Evolutionary conservation across 2,888 invertebrate genomes (phyloP), one percentile per base, ranked within the genome.

Genomic region (Lomographa bimaculata): DNA sequence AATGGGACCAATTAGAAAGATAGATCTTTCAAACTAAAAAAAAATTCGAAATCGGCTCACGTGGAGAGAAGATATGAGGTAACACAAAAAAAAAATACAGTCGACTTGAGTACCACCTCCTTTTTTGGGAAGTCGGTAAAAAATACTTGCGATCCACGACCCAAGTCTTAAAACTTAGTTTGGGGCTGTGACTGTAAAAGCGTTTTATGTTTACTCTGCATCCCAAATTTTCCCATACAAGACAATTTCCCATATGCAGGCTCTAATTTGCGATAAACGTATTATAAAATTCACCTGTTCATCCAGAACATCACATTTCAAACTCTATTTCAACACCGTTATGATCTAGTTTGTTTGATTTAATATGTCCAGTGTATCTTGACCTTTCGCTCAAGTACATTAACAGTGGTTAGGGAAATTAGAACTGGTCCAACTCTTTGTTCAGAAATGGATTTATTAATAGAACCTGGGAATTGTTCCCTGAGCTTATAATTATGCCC

Each of bases 191-290:
- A n/a, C n/a, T n/a, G n/a, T n/a, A n/a, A n/a, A n/a, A n/a, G n/a
- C n/a, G n/a, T n/a, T n/a, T n/a, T n/a, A n/a, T n/a, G n/a, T n/a
- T n/a, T n/a, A n/a, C n/a, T n/a, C n/a, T n/a, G n/a, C 19, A 14
- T 18, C 8, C 19, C 5, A 8, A 24, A 30, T 12, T 39, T 34
- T 25, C 32, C 34, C 39, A 44, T 5, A 7, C 24, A 55, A 70
- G 63, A 62, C 62, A 60, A 56, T 58, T 57, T 72, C 73, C 73
- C 66, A 73, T 71, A 60, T 57, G 39, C 6, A 36, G 24, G 52
- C 50, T 64, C 50, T 73, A 71, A 71, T 35, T 48, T 40, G 39
- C 45, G 57, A 61, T 73, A 71, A 73, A 58, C 67, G 62, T 39
- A 21, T 36, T 44, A 49, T 27, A 38, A 36, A 29, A 36, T 5